These are phyloP conservation scores for Dione juno DNA, from an alignment of 2,888 invertebrate species.

Conservation along the genomic window DNA sequence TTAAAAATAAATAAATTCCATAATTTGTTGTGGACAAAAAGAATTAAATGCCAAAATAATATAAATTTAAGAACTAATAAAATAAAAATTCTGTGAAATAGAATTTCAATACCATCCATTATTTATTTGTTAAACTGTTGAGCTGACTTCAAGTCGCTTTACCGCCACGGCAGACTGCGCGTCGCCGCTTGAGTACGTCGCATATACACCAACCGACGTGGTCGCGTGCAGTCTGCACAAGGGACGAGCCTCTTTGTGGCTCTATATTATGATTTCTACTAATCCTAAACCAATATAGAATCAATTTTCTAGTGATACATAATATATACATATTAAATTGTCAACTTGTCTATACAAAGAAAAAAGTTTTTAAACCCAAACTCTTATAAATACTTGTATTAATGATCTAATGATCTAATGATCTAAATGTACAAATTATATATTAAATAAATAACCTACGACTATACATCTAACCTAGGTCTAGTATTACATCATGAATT, in stretches of 20 bases:
- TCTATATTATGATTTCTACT: neutral
- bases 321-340: too few species aligned
- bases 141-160: conserved; percentile 47
- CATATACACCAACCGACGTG: conserved; percentile 36
- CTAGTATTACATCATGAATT: too few species aligned
- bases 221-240: conserved; percentile 17
- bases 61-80: neutral
- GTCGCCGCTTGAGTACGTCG: conserved; percentile 43
- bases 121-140: conserved; percentile 37
- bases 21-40: too few species aligned
- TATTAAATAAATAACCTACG: too few species aligned
- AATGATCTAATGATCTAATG: too few species aligned
- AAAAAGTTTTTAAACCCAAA: too few species aligned
- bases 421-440: too few species aligned
- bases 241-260: conserved; percentile 38
- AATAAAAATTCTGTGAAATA: neutral
- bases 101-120: conserved; percentile 7
- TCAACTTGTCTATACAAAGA: too few species aligned
- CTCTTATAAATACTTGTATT: too few species aligned
- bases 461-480: too few species aligned
- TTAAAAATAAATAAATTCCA: too few species aligned
- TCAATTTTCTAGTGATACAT: neutral
- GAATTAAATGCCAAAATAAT: neutral
- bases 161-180: conserved; percentile 49
- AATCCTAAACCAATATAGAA: too few species aligned